Conservation (phyloP, 2,797 vertebrate species). For the Sebastes hopkinsi region DNA sequence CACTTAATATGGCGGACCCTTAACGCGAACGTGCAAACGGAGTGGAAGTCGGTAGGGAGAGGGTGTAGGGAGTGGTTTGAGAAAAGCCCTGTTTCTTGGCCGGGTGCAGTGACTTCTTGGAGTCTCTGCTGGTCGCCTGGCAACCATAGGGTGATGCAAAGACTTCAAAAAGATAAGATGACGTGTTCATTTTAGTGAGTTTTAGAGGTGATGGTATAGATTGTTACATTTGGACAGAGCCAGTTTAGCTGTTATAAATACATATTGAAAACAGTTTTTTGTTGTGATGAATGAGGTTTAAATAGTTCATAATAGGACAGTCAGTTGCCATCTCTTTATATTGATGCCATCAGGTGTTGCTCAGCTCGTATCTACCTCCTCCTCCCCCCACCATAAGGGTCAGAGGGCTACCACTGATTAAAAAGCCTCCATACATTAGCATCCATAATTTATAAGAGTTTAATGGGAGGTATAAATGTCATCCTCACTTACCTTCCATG, state of each 20-base stretch:
- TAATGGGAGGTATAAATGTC: slow-evolving; percentile 74
- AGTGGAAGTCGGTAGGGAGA: no score
- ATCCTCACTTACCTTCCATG: slow-evolving; percentile 52
- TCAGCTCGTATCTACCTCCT: slow-evolving; percentile 30
- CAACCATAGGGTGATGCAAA: background rate
- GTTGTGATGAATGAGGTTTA: slow-evolving; percentile 11
- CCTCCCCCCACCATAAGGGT: slow-evolving; percentile 36
- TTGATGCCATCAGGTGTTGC: slow-evolving; percentile 40
- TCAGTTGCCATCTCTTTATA: background rate
- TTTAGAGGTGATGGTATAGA: background rate
- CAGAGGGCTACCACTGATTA: slow-evolving; percentile 65
- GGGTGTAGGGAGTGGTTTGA: no score
- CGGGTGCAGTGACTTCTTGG: background rate
- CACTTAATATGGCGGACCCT: no score
- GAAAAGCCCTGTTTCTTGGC: background rate
- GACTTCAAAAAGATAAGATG: background rate
- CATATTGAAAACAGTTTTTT: background rate
- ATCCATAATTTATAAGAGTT: slow-evolving; percentile 74
- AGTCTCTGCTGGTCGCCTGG: background rate
- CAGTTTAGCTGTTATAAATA: background rate
- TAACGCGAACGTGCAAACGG: no score
- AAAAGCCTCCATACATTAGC: slow-evolving; percentile 68
- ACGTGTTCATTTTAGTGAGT: background rate
- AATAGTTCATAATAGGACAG: slow-evolving; percentile 1
- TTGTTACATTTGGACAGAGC: background rate